These are phyloP conservation scores for Megathymus violae DNA, from an alignment of 1,140 invertebrate species.

Conservation along the genomic window DNA sequence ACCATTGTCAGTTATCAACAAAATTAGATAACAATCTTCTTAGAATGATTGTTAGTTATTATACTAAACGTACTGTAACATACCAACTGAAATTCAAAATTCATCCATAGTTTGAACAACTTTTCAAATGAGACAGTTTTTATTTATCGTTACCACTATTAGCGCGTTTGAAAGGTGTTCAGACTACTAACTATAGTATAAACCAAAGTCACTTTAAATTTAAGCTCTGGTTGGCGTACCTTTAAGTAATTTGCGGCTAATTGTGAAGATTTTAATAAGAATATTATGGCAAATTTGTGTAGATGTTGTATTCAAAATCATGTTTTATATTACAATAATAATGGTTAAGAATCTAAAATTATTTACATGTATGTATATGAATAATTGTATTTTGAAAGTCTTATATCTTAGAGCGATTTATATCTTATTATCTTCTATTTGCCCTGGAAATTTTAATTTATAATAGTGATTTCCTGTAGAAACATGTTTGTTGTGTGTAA, in stretches of 20 bases:
- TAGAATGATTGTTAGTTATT: background rate
- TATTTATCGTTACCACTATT: no score
- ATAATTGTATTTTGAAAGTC: constrained; percentile 27
- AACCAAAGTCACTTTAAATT: background rate
- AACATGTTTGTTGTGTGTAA: constrained; percentile 4
- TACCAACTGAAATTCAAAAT: no score
- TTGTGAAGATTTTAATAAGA: background rate
- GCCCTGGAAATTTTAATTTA: constrained; percentile 13
- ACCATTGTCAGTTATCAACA: background rate
- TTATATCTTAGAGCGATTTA: constrained; percentile 19
- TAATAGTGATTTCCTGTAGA: constrained; percentile 16
- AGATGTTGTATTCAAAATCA: constrained; percentile 21
- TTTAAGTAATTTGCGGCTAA: background rate
- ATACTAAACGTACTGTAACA: no score
- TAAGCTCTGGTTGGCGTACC: background rate
- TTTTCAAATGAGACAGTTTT: no score
- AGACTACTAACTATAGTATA: background rate
- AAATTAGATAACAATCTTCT: background rate
- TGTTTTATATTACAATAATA: constrained; percentile 21
- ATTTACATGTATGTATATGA: constrained; percentile 21
- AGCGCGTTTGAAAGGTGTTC: no score
- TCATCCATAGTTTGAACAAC: no score
- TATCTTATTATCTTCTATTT: constrained; percentile 17
- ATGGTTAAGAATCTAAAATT: constrained; percentile 22
- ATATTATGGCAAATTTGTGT: background rate